Conservation (phyloP, 2,113 vertebrate species). For the Xenopus borealis region DNA sequence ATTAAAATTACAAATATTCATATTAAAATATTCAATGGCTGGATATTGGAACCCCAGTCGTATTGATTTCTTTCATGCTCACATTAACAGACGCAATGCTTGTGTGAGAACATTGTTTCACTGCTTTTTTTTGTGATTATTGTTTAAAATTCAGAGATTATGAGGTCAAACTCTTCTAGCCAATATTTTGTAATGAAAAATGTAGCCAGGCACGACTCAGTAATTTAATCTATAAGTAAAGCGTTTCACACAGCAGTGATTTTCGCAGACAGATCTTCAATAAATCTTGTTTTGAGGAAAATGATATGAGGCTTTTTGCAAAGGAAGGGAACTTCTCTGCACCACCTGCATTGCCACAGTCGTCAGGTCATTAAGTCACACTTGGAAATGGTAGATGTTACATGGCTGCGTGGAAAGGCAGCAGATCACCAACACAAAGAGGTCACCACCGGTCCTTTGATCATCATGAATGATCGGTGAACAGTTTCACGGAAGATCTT, state of each 20-base stretch:
- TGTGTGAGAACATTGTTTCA: conserved; percentile 18
- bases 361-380: no score
- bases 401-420: background rate
- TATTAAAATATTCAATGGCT: conserved; percentile 17
- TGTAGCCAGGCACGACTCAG: conserved; percentile 77
- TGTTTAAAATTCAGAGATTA: conserved; percentile 84
- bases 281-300: conserved; percentile 86
- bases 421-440: background rate
- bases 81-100: background rate
- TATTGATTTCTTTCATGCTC: conserved; percentile 6
- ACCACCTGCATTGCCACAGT: conserved; percentile 54
- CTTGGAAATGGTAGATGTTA: background rate
- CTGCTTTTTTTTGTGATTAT: conserved; percentile 68
- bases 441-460: no score
- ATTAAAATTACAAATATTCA: background rate
- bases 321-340: conserved; percentile 66
- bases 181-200: conserved; percentile 87
- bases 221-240: conserved; percentile 79
- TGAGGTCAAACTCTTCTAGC: conserved; percentile 77
- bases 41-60: background rate
- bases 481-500: no score
- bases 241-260: conserved; percentile 76
- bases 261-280: conserved; percentile 84
- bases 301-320: conserved; percentile 75
- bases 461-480: no score